These are phyloP conservation scores for Stegodyphus mimosarum DNA, from an alignment of 1,140 invertebrate species.

Conservation along the genomic window DNA sequence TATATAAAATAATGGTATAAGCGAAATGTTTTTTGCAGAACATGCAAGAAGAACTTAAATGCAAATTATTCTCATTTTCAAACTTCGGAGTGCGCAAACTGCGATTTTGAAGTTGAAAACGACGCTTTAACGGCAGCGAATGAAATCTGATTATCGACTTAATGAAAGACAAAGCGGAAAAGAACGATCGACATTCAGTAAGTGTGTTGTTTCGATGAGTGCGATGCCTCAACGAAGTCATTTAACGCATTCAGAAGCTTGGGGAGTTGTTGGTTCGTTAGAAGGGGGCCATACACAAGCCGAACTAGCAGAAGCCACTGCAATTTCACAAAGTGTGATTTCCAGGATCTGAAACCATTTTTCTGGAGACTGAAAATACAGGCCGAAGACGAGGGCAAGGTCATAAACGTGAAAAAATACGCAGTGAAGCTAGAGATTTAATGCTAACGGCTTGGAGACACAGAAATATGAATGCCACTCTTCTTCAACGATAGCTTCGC, in stretches of 20 bases:
- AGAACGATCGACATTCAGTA: conserved; percentile 15
- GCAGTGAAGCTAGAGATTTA: not conserved
- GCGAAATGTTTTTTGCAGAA: not conserved
- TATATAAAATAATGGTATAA: conserved; percentile 1
- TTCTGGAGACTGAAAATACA: not conserved
- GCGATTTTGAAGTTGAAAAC: not conserved
- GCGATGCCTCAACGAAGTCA: not conserved
- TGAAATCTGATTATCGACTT: not conserved
- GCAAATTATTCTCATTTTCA: not conserved
- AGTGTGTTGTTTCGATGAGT: conserved; percentile 1
- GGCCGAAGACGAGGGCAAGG: not conserved
- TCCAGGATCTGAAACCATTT: not conserved
- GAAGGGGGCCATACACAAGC: conserved; percentile 14
- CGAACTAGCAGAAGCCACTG: not conserved
- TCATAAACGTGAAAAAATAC: not conserved
- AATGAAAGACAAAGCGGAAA: conserved; percentile 1
- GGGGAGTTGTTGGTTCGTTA: not conserved
- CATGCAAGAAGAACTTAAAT: not conserved
- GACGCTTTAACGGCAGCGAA: not conserved
- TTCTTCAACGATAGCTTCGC: not conserved
- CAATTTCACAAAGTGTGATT: conserved; percentile 9
- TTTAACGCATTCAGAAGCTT: conserved; percentile 2
- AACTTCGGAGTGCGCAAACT: conserved; percentile 3
- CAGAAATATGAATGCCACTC: not conserved
- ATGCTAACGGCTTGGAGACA: not conserved